Conservation (phyloP, 2,888 invertebrate species). For the Tinea trinotella region DNA sequence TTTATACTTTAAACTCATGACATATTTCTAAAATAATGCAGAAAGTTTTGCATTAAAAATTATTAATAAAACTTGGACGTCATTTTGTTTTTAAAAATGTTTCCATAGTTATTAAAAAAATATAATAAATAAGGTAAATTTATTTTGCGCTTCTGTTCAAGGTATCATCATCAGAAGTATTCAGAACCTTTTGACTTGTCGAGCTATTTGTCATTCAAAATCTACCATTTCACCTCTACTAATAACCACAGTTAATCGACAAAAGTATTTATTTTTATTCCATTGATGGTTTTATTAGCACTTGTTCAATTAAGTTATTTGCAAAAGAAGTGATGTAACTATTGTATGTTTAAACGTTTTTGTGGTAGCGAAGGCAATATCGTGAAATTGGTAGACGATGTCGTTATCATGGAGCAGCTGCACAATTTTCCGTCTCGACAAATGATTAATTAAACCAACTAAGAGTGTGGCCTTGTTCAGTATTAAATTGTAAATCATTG, state of each 20-base stretch:
- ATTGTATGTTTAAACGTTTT: background rate
- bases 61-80: too few species aligned
- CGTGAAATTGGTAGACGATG: slow-evolving; percentile 43
- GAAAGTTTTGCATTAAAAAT: too few species aligned
- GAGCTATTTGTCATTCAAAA: slow-evolving; percentile 16
- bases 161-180: background rate
- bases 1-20: too few species aligned
- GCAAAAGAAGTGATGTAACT: slow-evolving; percentile 1
- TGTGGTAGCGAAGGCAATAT: background rate
- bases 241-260: background rate
- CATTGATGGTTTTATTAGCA: background rate
- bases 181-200: background rate
- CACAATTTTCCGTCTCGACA: slow-evolving; percentile 51
- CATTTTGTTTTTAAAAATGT: too few species aligned
- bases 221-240: slow-evolving; percentile 4
- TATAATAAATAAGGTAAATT: background rate
- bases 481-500: slow-evolving; percentile 18
- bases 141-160: slow-evolving; percentile 6
- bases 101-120: too few species aligned
- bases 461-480: slow-evolving; percentile 19
- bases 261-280: background rate
- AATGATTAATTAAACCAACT: slow-evolving; percentile 58
- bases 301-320: too few species aligned
- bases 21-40: too few species aligned
- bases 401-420: slow-evolving; percentile 52